phyloP scores from a whole-genome alignment of 2,888 invertebrate genomes.

The Tigriopus californicus region DNA sequence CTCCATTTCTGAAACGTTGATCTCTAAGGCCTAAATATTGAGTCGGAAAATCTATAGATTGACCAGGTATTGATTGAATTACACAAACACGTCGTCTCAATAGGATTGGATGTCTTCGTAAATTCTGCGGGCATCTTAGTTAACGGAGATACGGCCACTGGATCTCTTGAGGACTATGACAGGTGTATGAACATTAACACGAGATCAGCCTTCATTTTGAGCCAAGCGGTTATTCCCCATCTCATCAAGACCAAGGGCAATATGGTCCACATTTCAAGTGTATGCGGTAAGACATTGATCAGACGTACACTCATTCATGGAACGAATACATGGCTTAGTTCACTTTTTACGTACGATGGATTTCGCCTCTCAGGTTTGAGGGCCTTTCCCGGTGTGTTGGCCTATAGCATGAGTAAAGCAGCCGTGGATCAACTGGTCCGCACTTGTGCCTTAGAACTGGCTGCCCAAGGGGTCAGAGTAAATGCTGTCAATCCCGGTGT shows the following conservation, averaged over 20 bases:
- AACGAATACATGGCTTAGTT: too few relatives aligned
- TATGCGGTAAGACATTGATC: background rate
- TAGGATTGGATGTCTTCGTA: background rate
- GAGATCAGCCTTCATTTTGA: conserved; percentile 39
- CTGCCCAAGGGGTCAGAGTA: conserved; percentile 46
- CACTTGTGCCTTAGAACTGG: conserved; percentile 71
- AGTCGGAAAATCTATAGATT: too few relatives aligned
- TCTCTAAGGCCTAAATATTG: too few relatives aligned
- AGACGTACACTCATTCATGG: too few relatives aligned
- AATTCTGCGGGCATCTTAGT: conserved; percentile 49
- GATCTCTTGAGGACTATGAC: conserved; percentile 69
- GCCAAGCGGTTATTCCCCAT: conserved; percentile 70
- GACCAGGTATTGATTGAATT: too few relatives aligned
- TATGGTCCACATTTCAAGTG: conserved; percentile 87
- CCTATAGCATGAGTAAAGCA: conserved; percentile 82
- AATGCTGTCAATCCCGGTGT: conserved; percentile 86
- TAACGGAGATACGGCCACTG: conserved; percentile 62
- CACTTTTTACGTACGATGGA: too few relatives aligned
- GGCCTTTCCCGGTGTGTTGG: conserved; percentile 69
- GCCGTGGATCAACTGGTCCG: conserved; percentile 87
- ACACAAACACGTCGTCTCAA: too few relatives aligned
- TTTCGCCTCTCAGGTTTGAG: conserved; percentile 65
- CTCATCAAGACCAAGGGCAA: conserved; percentile 56
- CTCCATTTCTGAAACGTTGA: too few relatives aligned
- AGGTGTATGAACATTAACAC: conserved; percentile 74